Evolutionary conservation across 2,113 vertebrate species (phyloP).

Genomic region (Ardeotis arabs): DNA sequence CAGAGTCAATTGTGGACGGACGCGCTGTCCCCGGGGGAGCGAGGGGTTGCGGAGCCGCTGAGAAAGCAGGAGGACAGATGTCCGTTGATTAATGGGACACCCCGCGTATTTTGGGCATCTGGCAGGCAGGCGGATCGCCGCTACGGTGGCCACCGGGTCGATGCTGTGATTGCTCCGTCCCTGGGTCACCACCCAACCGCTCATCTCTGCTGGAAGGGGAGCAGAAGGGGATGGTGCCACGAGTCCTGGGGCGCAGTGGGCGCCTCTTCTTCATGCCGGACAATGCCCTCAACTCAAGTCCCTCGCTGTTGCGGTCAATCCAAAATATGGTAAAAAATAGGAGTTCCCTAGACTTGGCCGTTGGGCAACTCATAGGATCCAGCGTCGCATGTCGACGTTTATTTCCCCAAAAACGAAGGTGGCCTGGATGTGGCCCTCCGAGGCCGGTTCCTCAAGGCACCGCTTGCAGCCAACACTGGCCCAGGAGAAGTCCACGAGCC

Average conservation of each 20-base stretch:
- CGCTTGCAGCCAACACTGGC: rapidly evolving
- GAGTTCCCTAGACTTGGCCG: background rate
- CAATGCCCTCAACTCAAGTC: background rate
- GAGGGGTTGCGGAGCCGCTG: background rate
- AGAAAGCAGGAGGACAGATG: slow-evolving; percentile 4
- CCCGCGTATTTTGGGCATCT: background rate
- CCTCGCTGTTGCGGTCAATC: rapidly evolving
- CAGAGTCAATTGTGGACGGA: background rate
- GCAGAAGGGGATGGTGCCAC: background rate
- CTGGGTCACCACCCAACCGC: background rate
- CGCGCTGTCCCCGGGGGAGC: background rate
- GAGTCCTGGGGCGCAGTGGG: too few relatives aligned
- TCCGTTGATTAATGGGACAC: slow-evolving; percentile 5
- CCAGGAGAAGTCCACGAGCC: background rate
- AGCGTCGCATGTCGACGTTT: rapidly evolving
- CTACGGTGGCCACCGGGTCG: background rate
- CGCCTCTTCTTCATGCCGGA: background rate
- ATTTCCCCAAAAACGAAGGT: background rate
- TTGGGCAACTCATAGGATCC: too few relatives aligned
- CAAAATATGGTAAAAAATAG: background rate
- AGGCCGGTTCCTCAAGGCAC: background rate
- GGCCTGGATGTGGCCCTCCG: background rate
- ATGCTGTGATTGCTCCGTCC: background rate
- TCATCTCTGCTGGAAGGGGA: background rate
- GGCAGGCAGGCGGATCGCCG: background rate